These are phyloP conservation scores for Sitobion miscanthi DNA, from an alignment of 1,140 invertebrate species.

Conservation along the genomic window DNA sequence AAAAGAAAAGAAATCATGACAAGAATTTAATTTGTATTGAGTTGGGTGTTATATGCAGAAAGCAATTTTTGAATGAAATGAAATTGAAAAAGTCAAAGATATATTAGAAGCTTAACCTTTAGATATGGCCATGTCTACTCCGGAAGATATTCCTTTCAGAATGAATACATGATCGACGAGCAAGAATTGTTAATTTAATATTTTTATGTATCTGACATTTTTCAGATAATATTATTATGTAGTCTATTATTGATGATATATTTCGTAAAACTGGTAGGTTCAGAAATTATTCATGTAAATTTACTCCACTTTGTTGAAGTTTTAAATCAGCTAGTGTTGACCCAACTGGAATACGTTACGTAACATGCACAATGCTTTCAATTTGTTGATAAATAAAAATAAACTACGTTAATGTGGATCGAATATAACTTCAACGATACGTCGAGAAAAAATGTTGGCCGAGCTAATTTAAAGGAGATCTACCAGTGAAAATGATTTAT, in stretches of 20 bases:
- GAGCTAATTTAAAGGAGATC: background rate
- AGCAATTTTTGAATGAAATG: background rate
- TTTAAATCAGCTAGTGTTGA: background rate
- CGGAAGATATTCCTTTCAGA: background rate
- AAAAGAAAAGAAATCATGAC: background rate
- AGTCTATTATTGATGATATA: background rate
- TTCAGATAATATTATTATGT: background rate
- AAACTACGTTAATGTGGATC: background rate
- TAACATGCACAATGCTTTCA: background rate
- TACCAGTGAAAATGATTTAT: background rate
- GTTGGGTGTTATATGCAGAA: background rate
- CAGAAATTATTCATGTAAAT: background rate
- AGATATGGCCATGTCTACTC: background rate
- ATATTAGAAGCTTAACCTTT: background rate
- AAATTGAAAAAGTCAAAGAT: background rate
- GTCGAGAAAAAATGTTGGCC: background rate
- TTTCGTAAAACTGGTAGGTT: background rate
- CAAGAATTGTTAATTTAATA: background rate
- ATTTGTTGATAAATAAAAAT: background rate
- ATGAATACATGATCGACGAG: background rate
- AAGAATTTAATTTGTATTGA: background rate
- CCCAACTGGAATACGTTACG: background rate
- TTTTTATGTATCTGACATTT: background rate
- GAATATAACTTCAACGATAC: background rate
- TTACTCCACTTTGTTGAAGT: background rate